Conservation (phyloP, 2,888 invertebrate genomes). For the Cactoblastis cactorum region DNA sequence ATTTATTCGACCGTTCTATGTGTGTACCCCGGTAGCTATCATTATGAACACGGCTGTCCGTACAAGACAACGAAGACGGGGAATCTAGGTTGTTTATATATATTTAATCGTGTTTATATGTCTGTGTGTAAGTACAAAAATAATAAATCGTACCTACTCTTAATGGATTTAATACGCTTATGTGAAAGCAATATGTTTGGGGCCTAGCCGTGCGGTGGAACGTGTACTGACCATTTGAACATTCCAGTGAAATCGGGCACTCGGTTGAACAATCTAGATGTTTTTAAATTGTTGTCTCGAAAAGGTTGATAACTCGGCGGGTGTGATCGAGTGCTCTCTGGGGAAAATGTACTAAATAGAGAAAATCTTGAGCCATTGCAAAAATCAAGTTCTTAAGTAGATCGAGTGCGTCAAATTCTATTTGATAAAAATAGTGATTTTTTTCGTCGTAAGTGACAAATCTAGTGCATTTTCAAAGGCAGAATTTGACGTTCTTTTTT, state of each 20-base stretch:
- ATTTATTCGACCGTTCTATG: conserved; percentile 49
- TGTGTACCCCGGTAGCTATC: conserved; percentile 59
- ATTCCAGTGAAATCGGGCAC: conserved; percentile 58
- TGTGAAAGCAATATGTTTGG: conserved; percentile 60
- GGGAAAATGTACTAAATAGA: background rate
- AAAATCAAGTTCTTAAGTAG: background rate
- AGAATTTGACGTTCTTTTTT: conserved; percentile 14
- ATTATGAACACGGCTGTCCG: conserved; percentile 61
- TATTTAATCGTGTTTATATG: conserved; percentile 64
- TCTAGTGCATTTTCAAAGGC: background rate
- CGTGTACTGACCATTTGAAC: conserved; percentile 46
- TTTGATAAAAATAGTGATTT: background rate
- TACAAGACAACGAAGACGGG: conserved; percentile 72
- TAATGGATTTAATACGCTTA: conserved; percentile 64
- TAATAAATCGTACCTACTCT: conserved; percentile 65
- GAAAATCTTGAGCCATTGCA: too few species aligned
- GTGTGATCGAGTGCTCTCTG: background rate
- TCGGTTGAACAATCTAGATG: background rate
- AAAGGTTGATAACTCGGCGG: background rate
- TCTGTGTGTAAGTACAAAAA: conserved; percentile 72
- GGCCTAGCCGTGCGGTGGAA: conserved; percentile 54
- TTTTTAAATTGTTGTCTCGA: background rate
- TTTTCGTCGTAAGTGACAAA: too few species aligned
- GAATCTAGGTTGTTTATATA: conserved; percentile 68
- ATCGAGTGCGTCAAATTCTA: too few species aligned